A percentile compares a stretch with the other conserved stretches of the same genome.
Evolutionary conservation across 2,888 invertebrate species (phyloP).

Genomic region (Leptinotarsa juncta): DNA sequence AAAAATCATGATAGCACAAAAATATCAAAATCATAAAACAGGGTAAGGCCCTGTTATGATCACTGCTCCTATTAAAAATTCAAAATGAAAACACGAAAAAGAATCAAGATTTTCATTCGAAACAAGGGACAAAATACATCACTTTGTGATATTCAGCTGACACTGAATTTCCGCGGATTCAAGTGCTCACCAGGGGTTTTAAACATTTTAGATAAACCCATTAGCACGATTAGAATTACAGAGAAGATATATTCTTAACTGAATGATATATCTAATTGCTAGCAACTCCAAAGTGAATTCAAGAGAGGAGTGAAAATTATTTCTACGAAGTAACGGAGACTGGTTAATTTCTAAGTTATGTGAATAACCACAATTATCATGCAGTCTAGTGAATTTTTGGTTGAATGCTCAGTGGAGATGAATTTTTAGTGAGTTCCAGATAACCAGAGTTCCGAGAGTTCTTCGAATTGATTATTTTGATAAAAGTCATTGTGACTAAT

Average conservation of each 20-base stretch:
- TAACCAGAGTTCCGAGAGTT: too few species aligned
- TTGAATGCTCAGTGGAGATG: not conserved
- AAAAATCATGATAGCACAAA: too few species aligned
- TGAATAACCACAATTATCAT: not conserved
- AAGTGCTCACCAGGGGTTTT: not conserved
- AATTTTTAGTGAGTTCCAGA: too few species aligned
- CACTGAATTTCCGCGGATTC: not conserved
- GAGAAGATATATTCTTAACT: not conserved
- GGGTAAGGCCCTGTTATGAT: too few species aligned
- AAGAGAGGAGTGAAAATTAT: constrained; percentile 11
- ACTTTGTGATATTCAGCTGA: not conserved
- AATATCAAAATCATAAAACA: too few species aligned
- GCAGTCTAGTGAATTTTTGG: not conserved
- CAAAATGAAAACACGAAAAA: not conserved
- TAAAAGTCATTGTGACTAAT: too few species aligned
- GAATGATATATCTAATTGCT: constrained; percentile 11
- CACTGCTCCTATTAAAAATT: too few species aligned
- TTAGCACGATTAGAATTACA: constrained; percentile 9
- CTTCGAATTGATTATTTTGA: too few species aligned
- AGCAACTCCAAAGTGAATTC: constrained; percentile 5
- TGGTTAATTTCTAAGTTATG: constrained; percentile 1
- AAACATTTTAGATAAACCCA: constrained; percentile 5
- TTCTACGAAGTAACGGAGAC: not conserved
- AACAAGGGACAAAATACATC: not conserved
- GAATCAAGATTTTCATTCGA: not conserved